Percentiles rank a stretch among this genome's conserved stretches.
Conservation (phyloP, 2,797 vertebrate genomes). For the Mustela erminea region DNA sequence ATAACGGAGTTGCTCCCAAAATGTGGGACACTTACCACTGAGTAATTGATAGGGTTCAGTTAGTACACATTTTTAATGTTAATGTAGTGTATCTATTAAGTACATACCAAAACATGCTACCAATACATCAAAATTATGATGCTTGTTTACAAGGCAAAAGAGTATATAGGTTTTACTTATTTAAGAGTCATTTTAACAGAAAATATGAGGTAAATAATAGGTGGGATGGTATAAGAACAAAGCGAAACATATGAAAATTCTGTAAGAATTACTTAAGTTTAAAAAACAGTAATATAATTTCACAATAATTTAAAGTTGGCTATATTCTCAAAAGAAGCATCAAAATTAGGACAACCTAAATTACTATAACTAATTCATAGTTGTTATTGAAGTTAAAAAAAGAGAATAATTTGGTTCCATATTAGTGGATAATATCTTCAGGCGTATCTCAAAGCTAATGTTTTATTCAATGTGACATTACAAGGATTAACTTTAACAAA, state of each 20-base stretch:
- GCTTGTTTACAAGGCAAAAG: not conserved
- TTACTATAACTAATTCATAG: conserved; percentile 22
- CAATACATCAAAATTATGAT: not conserved
- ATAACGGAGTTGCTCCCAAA: not conserved
- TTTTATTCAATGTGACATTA: conserved; percentile 52
- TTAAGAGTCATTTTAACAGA: not conserved
- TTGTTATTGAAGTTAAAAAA: not conserved
- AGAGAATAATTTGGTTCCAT: conserved; percentile 4
- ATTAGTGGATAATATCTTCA: conserved; percentile 32
- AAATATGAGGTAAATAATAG: not conserved
- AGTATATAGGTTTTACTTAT: not conserved
- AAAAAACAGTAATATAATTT: not conserved
- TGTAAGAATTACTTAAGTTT: conserved; percentile 27
- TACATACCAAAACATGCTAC: not conserved
- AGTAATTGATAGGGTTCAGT: not conserved
- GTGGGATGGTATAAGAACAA: not conserved
- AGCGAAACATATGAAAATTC: conserved; percentile 26
- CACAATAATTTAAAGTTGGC: not conserved
- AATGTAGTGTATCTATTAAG: not conserved
- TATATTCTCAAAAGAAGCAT: conserved; percentile 2
- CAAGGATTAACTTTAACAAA: conserved; percentile 44
- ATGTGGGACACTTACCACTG: not conserved
- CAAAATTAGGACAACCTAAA: conserved; percentile 19
- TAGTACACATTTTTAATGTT: conserved; percentile 3
- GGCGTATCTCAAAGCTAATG: conserved; percentile 32